Base-by-base conservation (phyloP, 2,113 vertebrate genomes). In the Martes martes region DNA sequence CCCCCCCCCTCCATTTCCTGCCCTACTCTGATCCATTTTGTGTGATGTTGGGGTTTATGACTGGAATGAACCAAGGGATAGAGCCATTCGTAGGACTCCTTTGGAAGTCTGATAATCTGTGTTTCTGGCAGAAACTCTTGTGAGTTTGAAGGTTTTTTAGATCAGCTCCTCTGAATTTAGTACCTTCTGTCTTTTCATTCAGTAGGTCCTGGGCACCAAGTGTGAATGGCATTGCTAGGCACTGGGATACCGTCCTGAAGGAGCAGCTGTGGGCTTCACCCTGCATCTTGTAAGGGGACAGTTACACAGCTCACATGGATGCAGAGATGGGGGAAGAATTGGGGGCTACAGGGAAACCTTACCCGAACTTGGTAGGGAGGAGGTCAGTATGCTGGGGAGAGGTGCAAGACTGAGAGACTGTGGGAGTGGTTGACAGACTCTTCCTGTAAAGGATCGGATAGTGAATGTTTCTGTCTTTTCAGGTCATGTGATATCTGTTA, bases 121-220 rank as follows among this genome's bases (percentile, higher is more conserved):
- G 18, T 82, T 82, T 91, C 59, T 94, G 8, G 39, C 91, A 82
- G 81, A 90, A 89, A 85, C 26, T 84, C 26, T 47, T 79, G 6
- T n/a, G 24, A 21, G 24, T 69, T 92, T 89, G n/a, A 89, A 65
- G 92, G 33, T 74, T 78, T 11, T 87, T 92, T 67, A n/a, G 57
- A 45, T 86, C 11, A 52, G 23, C 82, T 93, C 23, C 47, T 91
- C 19, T 67, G 80, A 11, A 67, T 91, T 84, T 73, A 65, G 45
- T 88, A 36, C 28, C 45, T 85, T 33, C 28, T 63, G n/a, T 52
- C 33, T 50, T 69, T 95, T 69, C 42, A 45, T 83, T 91, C 23
- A 59, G 36, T 23, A 39, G 63, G 28, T 87, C 39, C 71, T 63
- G 36, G 42, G 31, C 4, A 55, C 36, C 36, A 65, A 63, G 18